Evolutionary conservation across 2,797 vertebrate species (phyloP), one percentile per base, ranked within the genome.

Genomic region (Eutrigla gurnardus): DNA sequence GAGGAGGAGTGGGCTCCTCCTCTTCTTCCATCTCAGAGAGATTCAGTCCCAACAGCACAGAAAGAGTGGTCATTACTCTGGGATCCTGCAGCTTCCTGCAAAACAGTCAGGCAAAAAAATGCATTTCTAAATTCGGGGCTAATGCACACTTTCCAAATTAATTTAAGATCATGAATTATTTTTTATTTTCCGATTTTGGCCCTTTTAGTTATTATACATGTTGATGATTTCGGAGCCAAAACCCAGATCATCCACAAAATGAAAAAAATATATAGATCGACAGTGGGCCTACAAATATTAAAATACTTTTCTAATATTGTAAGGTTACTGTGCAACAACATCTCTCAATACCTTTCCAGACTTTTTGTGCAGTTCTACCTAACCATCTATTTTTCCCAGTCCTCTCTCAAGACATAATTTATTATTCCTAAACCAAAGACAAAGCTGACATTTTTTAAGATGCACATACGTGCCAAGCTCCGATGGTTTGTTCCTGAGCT

Each of bases 61-160:
- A 98, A 1, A 98, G 96, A 0, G 97, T 98, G 0, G 96, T 96
- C 97, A 98, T 98, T 71, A 98, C 95, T 64, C 97, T 92, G 4
- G 96, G 96, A 84, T 98, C 97, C 82, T 98, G 97, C 45, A 98
- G 93, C 82, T 96, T 97, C 82, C 97, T 98, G 66, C 0, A 82
- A 11, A 70, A 55, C 45, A 54, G 36, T 18, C 36, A 43, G 13
- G 6, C 36, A 50, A 37, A 52, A 3, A 46, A 62, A 15, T 62
- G 36, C 6, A 62, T 57, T 46, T 50, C 45, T 62, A 64, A 53
- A 33, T 33, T 64, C 4, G 42, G 7, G 4, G 15, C 12, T 32
- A 13, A 12, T 15, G 7, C 8, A 35, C 5, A 0, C 13, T 65
- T 62, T 36, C 8, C 0, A 32, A 64, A 58, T 46, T 9, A 58